Evolutionary conservation across 2,113 vertebrate genomes (phyloP).

Genomic region (Sapayoa aenigma): DNA sequence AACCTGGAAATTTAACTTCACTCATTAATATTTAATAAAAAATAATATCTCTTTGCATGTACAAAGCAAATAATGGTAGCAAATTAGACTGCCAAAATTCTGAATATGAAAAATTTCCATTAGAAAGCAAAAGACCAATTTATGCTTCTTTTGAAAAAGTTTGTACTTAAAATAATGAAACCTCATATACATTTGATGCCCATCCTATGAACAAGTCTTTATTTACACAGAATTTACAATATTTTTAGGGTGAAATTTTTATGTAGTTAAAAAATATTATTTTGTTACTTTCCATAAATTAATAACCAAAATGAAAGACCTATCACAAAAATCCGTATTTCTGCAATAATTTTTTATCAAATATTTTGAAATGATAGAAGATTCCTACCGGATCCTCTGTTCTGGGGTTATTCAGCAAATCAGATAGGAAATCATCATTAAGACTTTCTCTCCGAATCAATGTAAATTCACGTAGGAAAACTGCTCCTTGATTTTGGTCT

Average conservation of each 20-base stretch:
- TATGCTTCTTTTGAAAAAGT: not conserved
- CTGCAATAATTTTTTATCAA: not conserved
- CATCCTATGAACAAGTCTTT: not conserved
- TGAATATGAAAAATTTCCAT: not conserved
- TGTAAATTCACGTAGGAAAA: slow-evolving; percentile 95
- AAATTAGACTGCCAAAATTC: not conserved
- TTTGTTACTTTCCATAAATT: not conserved
- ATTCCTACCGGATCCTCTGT: slow-evolving; percentile 86
- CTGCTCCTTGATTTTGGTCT: slow-evolving; percentile 81
- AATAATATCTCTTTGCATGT: not conserved
- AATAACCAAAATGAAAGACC: not conserved
- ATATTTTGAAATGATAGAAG: not conserved
- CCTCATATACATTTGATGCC: not conserved
- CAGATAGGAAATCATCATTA: slow-evolving; percentile 85
- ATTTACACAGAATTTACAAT: not conserved
- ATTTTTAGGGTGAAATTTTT: not conserved
- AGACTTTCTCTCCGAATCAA: slow-evolving; percentile 87
- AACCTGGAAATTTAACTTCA: not conserved
- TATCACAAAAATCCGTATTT: not conserved
- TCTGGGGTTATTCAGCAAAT: slow-evolving; percentile 80
- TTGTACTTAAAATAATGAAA: not conserved
- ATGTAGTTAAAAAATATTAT: not conserved
- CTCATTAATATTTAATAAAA: not conserved
- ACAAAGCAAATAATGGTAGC: not conserved
- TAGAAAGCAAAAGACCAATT: not conserved